phyloP scores from a whole-genome alignment of 2,888 invertebrate genomes.

The Drosophila tanythrix region DNA sequence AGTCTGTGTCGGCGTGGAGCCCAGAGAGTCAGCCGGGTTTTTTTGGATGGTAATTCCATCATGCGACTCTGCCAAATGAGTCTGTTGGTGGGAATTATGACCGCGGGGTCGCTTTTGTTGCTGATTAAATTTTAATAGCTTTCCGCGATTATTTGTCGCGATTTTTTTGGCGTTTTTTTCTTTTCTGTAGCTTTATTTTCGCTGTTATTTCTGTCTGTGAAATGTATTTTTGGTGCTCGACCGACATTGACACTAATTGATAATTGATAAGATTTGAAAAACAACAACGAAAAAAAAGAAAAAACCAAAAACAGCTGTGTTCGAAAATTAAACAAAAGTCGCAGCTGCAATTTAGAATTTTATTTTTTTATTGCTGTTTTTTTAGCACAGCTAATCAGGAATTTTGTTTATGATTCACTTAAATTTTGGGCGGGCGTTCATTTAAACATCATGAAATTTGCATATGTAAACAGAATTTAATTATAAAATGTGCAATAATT shows the following conservation, averaged over 20 bases:
- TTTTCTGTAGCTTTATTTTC: slow-evolving; percentile 4
- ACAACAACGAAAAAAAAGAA: neutral
- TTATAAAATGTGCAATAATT: neutral
- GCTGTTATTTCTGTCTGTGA: slow-evolving; percentile 40
- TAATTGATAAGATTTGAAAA: slow-evolving; percentile 41
- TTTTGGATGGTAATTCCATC: slow-evolving; percentile 41
- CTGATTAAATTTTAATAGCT: slow-evolving; percentile 78
- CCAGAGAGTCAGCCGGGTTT: neutral
- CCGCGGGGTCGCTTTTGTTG: slow-evolving; percentile 73
- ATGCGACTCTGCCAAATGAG: slow-evolving; percentile 25
- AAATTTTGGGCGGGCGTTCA: neutral
- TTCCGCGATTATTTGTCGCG: slow-evolving; percentile 67
- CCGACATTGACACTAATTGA: slow-evolving; percentile 15
- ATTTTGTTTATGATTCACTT: slow-evolving; percentile 25
- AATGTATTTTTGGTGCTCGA: slow-evolving; percentile 54
- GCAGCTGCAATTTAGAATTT: slow-evolving; percentile 2
- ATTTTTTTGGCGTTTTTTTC: slow-evolving; percentile 15
- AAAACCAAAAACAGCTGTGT: neutral
- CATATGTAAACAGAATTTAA: neutral
- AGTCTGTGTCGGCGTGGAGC: neutral
- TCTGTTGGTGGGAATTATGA: slow-evolving; percentile 70
- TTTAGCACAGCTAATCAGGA: slow-evolving; percentile 4
- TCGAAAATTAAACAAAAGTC: neutral
- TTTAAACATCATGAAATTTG: slow-evolving; percentile 16
- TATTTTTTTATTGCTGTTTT: slow-evolving; percentile 10